Conservation (phyloP, 2,888 invertebrate genomes). For the Meganola albula region DNA sequence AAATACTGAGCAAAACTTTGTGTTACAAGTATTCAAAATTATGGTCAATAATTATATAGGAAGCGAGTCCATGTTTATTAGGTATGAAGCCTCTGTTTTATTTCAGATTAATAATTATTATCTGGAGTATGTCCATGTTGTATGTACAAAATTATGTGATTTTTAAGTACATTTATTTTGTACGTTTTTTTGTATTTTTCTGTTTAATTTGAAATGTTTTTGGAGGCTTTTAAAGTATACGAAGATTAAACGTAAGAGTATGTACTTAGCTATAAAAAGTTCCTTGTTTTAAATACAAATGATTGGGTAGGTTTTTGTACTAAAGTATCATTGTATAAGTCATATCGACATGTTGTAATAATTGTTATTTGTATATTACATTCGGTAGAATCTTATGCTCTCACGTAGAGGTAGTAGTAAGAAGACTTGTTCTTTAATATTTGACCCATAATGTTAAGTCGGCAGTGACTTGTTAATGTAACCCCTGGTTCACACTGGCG, state of each 20-base stretch:
- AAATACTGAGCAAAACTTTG: no score
- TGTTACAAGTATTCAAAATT: no score
- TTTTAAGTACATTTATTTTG: constrained; percentile 54
- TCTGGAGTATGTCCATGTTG: constrained; percentile 36
- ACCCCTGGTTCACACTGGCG: no score
- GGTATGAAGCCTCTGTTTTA: constrained; percentile 23
- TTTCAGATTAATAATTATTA: constrained; percentile 10
- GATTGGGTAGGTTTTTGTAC: constrained; percentile 51
- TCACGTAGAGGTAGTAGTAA: constrained; percentile 23
- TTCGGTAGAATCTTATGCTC: constrained; percentile 34
- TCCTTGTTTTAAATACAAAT: constrained; percentile 57
- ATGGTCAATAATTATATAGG: no score
- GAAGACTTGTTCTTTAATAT: constrained; percentile 19
- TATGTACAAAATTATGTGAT: constrained; percentile 60
- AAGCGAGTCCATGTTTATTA: no score
- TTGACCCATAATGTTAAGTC: constrained; percentile 25
- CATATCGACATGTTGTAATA: constrained; percentile 25
- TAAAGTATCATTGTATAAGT: constrained; percentile 31
- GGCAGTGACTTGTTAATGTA: constrained; percentile 25
- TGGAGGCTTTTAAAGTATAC: constrained; percentile 77
- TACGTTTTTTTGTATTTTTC: constrained; percentile 38
- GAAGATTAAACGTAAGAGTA: constrained; percentile 69
- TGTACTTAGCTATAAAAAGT: constrained; percentile 74
- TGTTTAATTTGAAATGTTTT: constrained; percentile 52
- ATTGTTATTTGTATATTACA: constrained; percentile 37